Evolutionary conservation across 2,888 invertebrate genomes (phyloP), one percentile per base, ranked within the genome.

Genomic region (Malthinus flaveolus): DNA sequence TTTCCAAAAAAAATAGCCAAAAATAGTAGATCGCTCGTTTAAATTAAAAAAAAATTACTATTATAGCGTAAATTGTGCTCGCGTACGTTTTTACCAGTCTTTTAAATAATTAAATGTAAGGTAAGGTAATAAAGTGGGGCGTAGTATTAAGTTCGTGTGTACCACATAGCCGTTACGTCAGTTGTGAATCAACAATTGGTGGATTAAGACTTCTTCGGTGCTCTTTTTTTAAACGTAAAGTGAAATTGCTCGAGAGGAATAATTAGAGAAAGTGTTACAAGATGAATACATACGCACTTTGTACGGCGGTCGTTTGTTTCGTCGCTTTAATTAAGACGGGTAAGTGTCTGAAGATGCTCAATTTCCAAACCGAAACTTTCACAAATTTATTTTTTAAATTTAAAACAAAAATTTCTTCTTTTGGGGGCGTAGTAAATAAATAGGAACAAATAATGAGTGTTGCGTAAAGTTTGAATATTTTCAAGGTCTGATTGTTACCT

Each of bases 91-190:
- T 47, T 47, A 48, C 52, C 52, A 48, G 52, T 51, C 50, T 47
- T 42, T 46, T 13, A 5, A 9, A 45, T 39, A 54, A 59, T 50
- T 58, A 53, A 58, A 58, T 57, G 47, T 58, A 53, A n/a, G 58
- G 58, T 53, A 58, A 59, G 44, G 1, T 33, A 33, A 7, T 7
- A 33, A 12, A 51, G 54, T 50, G 59, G 59, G 55, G 59, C 11
- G 9, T 7, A 23, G n/a, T 7, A 13, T 36, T 36, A 48, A 44
- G 47, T 56, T 54, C 51, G 31, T 34, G 13, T 39, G 42, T 45
- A 51, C 56, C 51, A 46, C 33, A 33, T 33, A 35, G 12, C 34
- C 48, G 36, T 37, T 37, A 13, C 55, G 55, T 59, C 23, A 55
- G 55, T 59, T 42, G 52, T 33, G 39, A n/a, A 32, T 35, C 34